Evolutionary conservation across 2,113 vertebrate genomes (phyloP).

Genomic region (Phyllostomus discolor): DNA sequence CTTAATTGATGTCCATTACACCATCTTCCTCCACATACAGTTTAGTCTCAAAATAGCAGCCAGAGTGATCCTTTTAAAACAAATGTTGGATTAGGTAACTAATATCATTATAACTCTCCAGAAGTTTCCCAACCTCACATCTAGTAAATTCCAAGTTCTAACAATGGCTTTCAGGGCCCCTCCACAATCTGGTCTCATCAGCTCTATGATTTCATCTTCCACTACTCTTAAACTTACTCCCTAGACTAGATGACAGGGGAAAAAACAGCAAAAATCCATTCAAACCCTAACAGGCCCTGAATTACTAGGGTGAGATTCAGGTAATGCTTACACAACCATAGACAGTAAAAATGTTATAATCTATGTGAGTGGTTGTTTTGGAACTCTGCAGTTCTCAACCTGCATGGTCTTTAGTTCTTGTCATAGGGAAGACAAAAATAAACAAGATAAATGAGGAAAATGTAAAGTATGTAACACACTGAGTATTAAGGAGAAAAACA

Average conservation of each 20-base stretch:
- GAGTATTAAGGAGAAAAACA: background rate
- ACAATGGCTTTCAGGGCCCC: background rate
- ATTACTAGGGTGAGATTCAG: background rate
- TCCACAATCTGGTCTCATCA: background rate
- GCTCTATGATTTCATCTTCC: background rate
- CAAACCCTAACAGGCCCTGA: background rate
- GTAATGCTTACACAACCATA: background rate
- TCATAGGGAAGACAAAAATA: background rate
- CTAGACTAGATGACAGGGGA: background rate
- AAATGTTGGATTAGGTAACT: background rate
- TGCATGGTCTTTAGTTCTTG: background rate
- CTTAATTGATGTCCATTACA: background rate
- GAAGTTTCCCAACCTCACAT: background rate
- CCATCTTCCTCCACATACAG: background rate
- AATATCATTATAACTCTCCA: background rate
- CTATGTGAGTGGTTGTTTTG: background rate
- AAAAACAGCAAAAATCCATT: background rate
- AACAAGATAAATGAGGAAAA: background rate
- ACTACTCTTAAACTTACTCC: background rate
- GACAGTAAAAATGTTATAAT: background rate
- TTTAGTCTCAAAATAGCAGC: background rate
- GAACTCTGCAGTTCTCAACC: background rate
- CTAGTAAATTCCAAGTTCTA: constrained; percentile 6
- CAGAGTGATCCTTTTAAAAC: background rate
- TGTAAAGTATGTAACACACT: background rate